Conservation (phyloP, 2,113 vertebrate species). For the Telmatochromis brichardi region DNA sequence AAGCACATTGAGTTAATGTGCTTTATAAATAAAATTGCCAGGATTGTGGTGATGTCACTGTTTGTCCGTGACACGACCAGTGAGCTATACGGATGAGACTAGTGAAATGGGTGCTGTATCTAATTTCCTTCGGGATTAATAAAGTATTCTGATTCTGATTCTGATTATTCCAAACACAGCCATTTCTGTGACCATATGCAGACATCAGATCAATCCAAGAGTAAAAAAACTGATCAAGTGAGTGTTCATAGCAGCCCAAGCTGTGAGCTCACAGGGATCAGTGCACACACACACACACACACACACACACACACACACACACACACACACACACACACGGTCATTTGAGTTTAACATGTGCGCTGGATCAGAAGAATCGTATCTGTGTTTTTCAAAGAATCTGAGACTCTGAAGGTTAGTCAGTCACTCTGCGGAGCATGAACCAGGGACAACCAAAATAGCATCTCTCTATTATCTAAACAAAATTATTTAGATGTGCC, state of each 20-base stretch:
- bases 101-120: not conserved
- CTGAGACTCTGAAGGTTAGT: not conserved
- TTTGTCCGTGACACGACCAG: not conserved
- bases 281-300: not conserved
- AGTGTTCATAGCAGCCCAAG: not conserved
- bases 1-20: not conserved
- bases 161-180: not conserved
- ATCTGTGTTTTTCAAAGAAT: not conserved
- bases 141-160: too few relatives aligned
- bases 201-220: not conserved
- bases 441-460: not conserved
- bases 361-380: not conserved
- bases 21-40: not conserved
- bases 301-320: not conserved
- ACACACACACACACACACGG: not conserved
- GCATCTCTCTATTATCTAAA: not conserved
- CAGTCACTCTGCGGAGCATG: not conserved
- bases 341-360: not conserved
- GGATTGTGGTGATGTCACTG: not conserved
- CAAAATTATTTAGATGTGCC: not conserved
- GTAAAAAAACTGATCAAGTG: not conserved
- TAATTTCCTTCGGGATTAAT: too few relatives aligned
- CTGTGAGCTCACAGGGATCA: not conserved
- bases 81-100: not conserved
- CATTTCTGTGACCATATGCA: not conserved